A percentile compares a stretch with the other conserved stretches of the same genome.
Evolutionary conservation across 1,140 invertebrate genomes (phyloP).

Genomic region (Drosophila nebulosa): DNA sequence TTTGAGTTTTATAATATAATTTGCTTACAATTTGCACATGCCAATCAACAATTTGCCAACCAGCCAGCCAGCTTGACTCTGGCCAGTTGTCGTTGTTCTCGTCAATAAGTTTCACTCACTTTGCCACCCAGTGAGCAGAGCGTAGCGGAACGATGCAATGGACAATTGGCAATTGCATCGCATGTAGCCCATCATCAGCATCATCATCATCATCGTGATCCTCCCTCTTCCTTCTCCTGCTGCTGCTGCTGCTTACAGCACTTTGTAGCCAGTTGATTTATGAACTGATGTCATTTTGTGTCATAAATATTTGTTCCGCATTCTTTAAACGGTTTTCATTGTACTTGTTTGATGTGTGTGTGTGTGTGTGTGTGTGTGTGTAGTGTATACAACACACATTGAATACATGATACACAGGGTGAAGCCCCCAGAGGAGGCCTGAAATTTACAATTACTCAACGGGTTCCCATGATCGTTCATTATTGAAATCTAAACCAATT

Average conservation of each 20-base stretch:
- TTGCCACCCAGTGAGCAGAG: neutral
- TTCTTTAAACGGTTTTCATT: constrained; percentile 32
- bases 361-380: neutral
- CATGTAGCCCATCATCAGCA: neutral
- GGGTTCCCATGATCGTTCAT: neutral
- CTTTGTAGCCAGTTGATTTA: constrained; percentile 45
- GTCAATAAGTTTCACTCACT: neutral
- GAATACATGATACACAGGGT: neutral
- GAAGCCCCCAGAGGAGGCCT: neutral
- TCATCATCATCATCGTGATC: neutral
- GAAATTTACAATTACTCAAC: neutral
- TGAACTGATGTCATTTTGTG: constrained; percentile 1
- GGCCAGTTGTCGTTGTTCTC: constrained; percentile 12
- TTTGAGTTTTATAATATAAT: constrained; percentile 66
- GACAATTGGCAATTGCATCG: constrained; percentile 1
- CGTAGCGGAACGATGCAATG: neutral
- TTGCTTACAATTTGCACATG: constrained; percentile 72
- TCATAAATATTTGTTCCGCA: constrained; percentile 55
- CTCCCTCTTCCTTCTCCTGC: neutral
- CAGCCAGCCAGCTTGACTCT: neutral
- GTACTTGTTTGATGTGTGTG: neutral
- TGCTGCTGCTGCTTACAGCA: neutral
- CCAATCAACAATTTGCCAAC: constrained; percentile 55
- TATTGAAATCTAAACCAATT: neutral
- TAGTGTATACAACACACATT: neutral